Percentiles rank a stretch among this genome's conserved stretches.
Conservation (phyloP, 2,797 vertebrate species). For the Masticophis lateralis region DNA sequence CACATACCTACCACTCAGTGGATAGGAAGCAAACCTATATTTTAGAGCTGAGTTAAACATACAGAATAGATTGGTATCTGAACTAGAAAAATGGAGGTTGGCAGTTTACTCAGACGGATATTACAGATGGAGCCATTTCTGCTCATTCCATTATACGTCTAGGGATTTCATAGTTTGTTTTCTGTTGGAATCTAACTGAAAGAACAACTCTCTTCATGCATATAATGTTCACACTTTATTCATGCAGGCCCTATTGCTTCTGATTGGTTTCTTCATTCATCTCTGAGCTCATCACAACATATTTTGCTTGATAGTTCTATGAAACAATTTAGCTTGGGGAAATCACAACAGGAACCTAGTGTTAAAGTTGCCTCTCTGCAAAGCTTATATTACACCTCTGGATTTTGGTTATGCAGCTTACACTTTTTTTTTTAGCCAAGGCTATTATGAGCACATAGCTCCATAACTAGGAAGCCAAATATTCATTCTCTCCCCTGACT, state of each 20-base stretch:
- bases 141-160: not conserved
- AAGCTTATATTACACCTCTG: not conserved
- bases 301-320: not conserved
- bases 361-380: not conserved
- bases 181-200: not conserved
- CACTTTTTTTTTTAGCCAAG: not conserved
- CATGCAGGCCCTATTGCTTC: not conserved
- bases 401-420: not conserved
- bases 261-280: not conserved
- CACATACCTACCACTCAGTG: not conserved
- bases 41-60: not conserved
- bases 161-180: not conserved
- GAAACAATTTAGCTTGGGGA: not conserved
- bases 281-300: not conserved
- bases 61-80: not conserved
- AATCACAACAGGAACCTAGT: not conserved
- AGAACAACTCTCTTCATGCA: not conserved
- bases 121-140: not conserved
- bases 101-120: not conserved
- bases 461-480: not conserved
- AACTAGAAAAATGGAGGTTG: not conserved
- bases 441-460: not conserved
- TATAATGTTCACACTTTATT: not conserved
- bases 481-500: not conserved
- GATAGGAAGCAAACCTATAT: not conserved